phyloP scores from a whole-genome alignment of 2,797 vertebrate species.

The Clarias laeviceps region DNA sequence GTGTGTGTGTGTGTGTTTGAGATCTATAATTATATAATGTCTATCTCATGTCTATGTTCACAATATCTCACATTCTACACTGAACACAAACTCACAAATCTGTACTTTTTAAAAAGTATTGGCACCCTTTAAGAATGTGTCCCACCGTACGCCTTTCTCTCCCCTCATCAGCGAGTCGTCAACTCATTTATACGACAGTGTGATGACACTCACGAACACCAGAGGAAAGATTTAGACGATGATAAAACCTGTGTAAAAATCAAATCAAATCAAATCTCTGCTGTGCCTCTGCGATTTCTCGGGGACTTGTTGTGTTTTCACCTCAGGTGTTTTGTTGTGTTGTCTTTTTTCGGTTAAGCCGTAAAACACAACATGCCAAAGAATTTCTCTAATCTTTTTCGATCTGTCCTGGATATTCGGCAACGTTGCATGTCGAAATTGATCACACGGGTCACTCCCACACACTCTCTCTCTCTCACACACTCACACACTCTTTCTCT shows the following conservation, averaged over 20 bases:
- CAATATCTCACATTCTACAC: not conserved
- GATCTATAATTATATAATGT: not conserved
- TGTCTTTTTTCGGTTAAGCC: not conserved
- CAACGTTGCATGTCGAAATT: not conserved
- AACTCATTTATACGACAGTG: too few relatives aligned
- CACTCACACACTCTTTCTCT: too few relatives aligned
- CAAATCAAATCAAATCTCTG: not conserved
- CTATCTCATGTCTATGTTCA: not conserved
- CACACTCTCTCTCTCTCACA: not conserved
- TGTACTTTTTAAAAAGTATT: not conserved
- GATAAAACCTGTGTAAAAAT: not conserved
- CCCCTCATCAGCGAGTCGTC: not conserved
- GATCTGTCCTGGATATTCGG: not conserved
- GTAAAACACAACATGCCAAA: not conserved
- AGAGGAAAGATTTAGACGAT: not conserved
- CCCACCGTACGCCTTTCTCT: not conserved
- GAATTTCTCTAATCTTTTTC: not conserved
- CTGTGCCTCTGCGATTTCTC: not conserved
- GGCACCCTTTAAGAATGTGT: not conserved
- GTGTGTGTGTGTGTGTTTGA: not conserved
- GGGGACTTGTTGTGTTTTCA: not conserved
- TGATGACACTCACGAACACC: not conserved
- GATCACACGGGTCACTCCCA: conserved; percentile 2
- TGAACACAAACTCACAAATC: not conserved
- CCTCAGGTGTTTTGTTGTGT: not conserved